These are phyloP conservation scores for Sialis fuliginosa DNA, from an alignment of 2,888 invertebrate species.

Conservation along the genomic window DNA sequence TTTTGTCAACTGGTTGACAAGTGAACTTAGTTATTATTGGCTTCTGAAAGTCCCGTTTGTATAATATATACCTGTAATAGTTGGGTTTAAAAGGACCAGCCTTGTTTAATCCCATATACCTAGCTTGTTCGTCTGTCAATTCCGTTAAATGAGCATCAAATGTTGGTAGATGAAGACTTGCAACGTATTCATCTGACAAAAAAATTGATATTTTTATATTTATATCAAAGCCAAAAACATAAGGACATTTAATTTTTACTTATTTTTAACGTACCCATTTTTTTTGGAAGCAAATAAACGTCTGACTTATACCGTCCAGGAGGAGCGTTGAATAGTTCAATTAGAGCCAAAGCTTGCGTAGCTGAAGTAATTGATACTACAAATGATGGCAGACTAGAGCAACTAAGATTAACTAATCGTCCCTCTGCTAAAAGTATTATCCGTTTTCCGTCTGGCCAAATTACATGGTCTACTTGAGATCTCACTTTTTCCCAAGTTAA, in stretches of 20 bases:
- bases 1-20: no score
- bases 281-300: conserved; percentile 93
- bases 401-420: conserved; percentile 86
- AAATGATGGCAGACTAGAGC: conserved; percentile 93
- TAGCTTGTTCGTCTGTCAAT: conserved; percentile 89
- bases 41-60: no score
- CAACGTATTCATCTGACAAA: conserved; percentile 85
- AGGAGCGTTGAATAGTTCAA: conserved; percentile 94
- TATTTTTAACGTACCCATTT: conserved; percentile 59
- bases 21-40: no score
- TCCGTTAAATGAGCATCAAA: conserved; percentile 97
- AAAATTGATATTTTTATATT: conserved; percentile 7
- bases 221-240: no score
- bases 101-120: conserved; percentile 93
- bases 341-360: conserved; percentile 90
- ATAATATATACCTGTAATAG: conserved; percentile 65
- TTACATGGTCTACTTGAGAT: conserved; percentile 95
- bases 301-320: conserved; percentile 89
- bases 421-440: conserved; percentile 90
- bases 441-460: conserved; percentile 94
- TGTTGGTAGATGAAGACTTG: conserved; percentile 87
- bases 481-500: conserved; percentile 94
- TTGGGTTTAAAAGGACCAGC: conserved; percentile 98
- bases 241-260: no score
- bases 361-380: conserved; percentile 96